Percentiles rank a stretch among this genome's conserved stretches.
Evolutionary conservation across 2,113 vertebrate genomes (phyloP).

Genomic region (Sula dactylatra): DNA sequence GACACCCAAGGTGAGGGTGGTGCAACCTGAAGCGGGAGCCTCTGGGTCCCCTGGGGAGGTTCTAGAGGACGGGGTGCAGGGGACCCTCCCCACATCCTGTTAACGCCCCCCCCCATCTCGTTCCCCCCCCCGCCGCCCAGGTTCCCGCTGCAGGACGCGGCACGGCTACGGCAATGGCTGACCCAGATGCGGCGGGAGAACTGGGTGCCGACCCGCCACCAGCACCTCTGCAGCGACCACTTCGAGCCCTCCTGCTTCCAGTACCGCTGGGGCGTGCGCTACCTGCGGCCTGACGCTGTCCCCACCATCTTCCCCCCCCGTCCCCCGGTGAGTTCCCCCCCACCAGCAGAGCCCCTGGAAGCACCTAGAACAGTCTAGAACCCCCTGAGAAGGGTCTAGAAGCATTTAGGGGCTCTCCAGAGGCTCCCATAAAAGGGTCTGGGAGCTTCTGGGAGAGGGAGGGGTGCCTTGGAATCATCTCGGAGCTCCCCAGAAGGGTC

Average conservation of each 20-base stretch:
- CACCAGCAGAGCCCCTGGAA: too few species aligned
- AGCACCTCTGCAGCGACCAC: conserved; percentile 81
- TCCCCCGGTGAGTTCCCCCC: neutral
- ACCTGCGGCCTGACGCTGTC: conserved; percentile 69
- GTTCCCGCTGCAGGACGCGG: conserved; percentile 78
- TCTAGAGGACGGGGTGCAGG: too few species aligned
- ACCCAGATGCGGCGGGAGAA: conserved; percentile 73
- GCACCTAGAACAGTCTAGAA: neutral
- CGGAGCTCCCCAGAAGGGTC: too few species aligned
- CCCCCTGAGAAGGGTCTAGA: too few species aligned
- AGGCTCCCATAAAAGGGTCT: neutral
- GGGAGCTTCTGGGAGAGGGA: neutral
- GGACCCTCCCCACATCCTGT: too few species aligned
- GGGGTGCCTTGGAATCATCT: too few species aligned
- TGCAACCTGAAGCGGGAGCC: neutral
- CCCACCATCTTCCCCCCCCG: conserved; percentile 74
- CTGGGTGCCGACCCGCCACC: conserved; percentile 78
- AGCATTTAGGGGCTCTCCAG: too few species aligned
- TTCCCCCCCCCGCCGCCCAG: neutral
- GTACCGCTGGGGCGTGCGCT: conserved; percentile 76
- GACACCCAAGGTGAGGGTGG: too few species aligned
- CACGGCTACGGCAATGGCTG: conserved; percentile 77
- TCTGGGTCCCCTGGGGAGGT: neutral
- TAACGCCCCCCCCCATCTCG: too few species aligned
- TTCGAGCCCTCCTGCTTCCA: conserved; percentile 78